phyloP scores from a whole-genome alignment of 2,888 invertebrate species.

The Epirrhoe tristata region DNA sequence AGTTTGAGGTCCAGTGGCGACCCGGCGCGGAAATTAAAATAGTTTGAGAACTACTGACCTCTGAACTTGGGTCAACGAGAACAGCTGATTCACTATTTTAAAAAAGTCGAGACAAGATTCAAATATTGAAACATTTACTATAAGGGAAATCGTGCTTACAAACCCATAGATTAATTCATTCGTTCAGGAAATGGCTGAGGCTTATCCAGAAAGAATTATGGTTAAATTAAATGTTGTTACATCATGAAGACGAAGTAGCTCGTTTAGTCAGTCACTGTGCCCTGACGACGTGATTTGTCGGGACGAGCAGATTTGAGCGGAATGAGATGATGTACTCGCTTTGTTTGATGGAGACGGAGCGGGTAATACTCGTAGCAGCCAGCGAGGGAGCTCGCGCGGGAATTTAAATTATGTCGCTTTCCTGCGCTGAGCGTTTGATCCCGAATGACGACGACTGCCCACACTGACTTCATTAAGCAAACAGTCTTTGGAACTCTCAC shows the following conservation, averaged over 20 bases:
- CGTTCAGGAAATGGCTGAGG: not conserved
- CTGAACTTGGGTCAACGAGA: not conserved
- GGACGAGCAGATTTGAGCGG: conserved; percentile 33
- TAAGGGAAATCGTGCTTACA: not conserved
- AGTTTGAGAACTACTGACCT: conserved; percentile 35
- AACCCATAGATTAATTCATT: not conserved
- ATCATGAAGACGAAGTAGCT: not conserved
- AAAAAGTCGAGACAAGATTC: not conserved
- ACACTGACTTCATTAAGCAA: not conserved
- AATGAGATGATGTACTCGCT: conserved; percentile 24
- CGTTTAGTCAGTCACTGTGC: conserved; percentile 12
- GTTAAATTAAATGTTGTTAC: not conserved
- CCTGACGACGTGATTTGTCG: conserved; percentile 34
- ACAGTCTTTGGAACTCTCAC: not conserved
- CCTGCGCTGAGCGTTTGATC: not conserved
- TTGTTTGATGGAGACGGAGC: conserved; percentile 31
- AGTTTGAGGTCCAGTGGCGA: conserved; percentile 23
- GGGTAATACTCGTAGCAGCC: too few relatives aligned
- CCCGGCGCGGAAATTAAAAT: conserved; percentile 38
- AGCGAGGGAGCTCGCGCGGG: not conserved
- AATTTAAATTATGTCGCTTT: conserved; percentile 1
- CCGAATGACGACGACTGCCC: not conserved
- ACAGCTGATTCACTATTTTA: conserved; percentile 1
- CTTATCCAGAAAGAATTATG: not conserved
- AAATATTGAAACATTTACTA: too few relatives aligned